A percentile compares a stretch with the other conserved stretches of the same genome.
Evolutionary conservation across 1,140 invertebrate species (phyloP).

Genomic region (Bombus sibiricus): DNA sequence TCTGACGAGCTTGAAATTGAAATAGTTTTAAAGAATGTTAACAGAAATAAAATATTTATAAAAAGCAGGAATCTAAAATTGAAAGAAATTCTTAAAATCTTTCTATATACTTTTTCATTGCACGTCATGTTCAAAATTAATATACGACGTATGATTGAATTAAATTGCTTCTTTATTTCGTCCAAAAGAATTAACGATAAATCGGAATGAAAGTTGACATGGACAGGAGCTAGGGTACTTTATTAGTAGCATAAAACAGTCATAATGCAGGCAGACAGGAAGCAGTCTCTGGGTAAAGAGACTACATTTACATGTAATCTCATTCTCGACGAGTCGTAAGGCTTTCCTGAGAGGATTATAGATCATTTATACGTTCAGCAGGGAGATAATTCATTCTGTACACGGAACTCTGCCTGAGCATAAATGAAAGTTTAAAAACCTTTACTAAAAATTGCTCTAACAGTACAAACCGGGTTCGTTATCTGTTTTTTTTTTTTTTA

Average conservation of each 20-base stretch:
- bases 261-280: slow-evolving; percentile 32
- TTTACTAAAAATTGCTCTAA: not conserved
- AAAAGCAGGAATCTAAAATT: too few species aligned
- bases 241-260: slow-evolving; percentile 38
- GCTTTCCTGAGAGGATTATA: slow-evolving; percentile 75
- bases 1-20: too few species aligned
- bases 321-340: slow-evolving; percentile 72
- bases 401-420: not conserved
- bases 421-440: slow-evolving; percentile 22
- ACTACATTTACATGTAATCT: slow-evolving; percentile 65
- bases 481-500: not conserved
- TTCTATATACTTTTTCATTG: not conserved
- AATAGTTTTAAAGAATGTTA: too few species aligned
- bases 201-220: not conserved
- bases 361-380: slow-evolving; percentile 56
- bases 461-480: too few species aligned
- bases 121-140: not conserved
- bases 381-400: slow-evolving; percentile 61
- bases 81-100: not conserved
- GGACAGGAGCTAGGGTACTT: not conserved
- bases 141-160: not conserved
- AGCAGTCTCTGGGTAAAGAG: slow-evolving; percentile 27
- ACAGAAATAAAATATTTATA: too few species aligned
- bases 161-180: not conserved
- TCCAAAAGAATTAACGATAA: not conserved